Conservation (phyloP, 2,797 vertebrate genomes). For the Melanotaenia nigrans region DNA sequence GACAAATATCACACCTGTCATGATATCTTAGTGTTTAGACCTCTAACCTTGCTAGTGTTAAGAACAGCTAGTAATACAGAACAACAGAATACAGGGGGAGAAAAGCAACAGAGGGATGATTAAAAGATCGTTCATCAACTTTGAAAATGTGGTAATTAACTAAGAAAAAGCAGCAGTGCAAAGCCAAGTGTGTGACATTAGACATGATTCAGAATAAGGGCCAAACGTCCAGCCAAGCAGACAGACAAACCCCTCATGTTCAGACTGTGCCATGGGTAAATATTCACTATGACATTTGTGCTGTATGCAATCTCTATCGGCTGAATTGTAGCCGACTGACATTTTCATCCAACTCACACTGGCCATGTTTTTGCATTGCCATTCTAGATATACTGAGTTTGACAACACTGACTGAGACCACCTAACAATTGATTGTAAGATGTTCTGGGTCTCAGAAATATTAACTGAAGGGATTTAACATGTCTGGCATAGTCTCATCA, state of each 20-base stretch:
- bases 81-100: conserved; percentile 7
- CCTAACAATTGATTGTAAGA: conserved; percentile 1
- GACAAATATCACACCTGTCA: conserved; percentile 77
- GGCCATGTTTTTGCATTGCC: conserved; percentile 56
- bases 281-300: conserved; percentile 80
- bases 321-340: conserved; percentile 68
- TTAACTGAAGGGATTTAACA: neutral
- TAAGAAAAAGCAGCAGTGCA: conserved; percentile 52
- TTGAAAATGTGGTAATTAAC: conserved; percentile 42
- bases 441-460: conserved; percentile 13
- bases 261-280: conserved; percentile 69
- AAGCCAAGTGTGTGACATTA: conserved; percentile 73
- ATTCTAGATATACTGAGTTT: conserved; percentile 37
- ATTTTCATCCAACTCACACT: conserved; percentile 70
- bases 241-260: conserved; percentile 72
- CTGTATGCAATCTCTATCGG: conserved; percentile 62
- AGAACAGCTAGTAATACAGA: conserved; percentile 31
- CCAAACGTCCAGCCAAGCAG: conserved; percentile 72
- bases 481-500: neutral
- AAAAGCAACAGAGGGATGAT: conserved; percentile 27
- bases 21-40: conserved; percentile 50
- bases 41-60: conserved; percentile 51
- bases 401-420: conserved; percentile 12
- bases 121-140: conserved; percentile 27
- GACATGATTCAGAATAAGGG: conserved; percentile 74